Conservation (phyloP, 92 coral and sea anemone species). For the Siderastrea siderea region DNA sequence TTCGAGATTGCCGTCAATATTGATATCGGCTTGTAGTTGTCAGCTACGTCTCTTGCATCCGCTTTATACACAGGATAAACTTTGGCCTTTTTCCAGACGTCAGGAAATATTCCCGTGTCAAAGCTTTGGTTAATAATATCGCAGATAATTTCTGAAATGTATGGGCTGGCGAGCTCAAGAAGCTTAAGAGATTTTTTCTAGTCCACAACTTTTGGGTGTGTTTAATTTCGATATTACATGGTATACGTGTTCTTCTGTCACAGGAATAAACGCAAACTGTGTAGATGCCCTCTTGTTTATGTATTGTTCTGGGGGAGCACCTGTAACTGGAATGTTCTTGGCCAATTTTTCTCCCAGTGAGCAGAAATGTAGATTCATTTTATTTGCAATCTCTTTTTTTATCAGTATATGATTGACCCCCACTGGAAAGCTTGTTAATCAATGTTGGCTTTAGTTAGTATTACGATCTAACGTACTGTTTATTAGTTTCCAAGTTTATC, state of each 20-base stretch:
- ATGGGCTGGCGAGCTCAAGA: background rate
- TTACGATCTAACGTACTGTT: background rate
- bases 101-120: conserved; percentile 14
- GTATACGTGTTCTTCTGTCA: conserved; percentile 17
- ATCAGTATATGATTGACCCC: background rate
- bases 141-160: conserved; percentile 16
- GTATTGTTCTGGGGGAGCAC: background rate
- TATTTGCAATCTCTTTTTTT: background rate
- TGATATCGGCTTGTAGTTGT: background rate
- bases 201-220: background rate
- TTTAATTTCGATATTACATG: background rate
- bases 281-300: background rate
- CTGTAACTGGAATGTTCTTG: background rate
- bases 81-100: background rate
- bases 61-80: conserved; percentile 14
- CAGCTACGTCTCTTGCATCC: background rate
- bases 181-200: conserved; percentile 9
- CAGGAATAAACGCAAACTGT: background rate
- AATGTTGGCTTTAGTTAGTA: background rate
- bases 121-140: conserved; percentile 20
- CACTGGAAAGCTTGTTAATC: background rate
- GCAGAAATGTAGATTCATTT: conserved; percentile 15
- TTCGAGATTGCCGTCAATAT: conserved; percentile 1
- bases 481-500: background rate
- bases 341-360: background rate